Evolutionary conservation across 2,888 invertebrate genomes (phyloP), one percentile per base, ranked within the genome.

Genomic region (Phortica okadai): DNA sequence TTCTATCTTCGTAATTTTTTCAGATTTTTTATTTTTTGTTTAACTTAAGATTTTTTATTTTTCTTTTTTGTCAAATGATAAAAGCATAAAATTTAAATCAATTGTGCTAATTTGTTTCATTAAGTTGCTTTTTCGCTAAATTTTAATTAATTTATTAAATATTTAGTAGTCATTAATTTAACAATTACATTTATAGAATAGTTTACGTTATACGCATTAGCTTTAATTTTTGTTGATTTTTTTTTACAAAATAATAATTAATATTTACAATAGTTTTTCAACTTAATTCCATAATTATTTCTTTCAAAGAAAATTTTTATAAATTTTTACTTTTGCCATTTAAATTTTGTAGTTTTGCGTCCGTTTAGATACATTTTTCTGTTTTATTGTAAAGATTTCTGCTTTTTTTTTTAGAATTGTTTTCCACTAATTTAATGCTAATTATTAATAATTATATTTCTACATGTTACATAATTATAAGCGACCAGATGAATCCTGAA

Each of bases 401-500:
- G 45, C 58, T 76, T 44, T 76, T 59, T 44, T 76, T 59, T 72
- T 73, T 74, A 74, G 16, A n/a, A 74, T 76, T 66, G 8, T 66
- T 72, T 64, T 73, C 80, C 74, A 83, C 85, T 87, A 86, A 87
- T 86, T 84, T 74, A 84, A 82, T 81, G 80, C 84, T 88, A 86
- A 86, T 85, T 83, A 84, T 83, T 84, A 82, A 80, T 84, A 81
- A 82, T 82, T 84, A 77, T 79, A 77, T 76, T 78, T 79, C 77
- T 76, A 79, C 79, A 82, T 79, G 74, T 79, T 82, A 82, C n/a
- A 8, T 59, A 59, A 67, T 67, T 67, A 67, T 83, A 88, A 89
- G 89, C 89, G 89, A 89, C 89, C 89, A 89, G 89, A 89, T 88
- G 84, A 84, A 84, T 89, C 87, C 89, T 89, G 84, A 58, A 89